Evolutionary conservation across 2,888 invertebrate genomes (phyloP).

Genomic region (Caenorhabditis uteleia): DNA sequence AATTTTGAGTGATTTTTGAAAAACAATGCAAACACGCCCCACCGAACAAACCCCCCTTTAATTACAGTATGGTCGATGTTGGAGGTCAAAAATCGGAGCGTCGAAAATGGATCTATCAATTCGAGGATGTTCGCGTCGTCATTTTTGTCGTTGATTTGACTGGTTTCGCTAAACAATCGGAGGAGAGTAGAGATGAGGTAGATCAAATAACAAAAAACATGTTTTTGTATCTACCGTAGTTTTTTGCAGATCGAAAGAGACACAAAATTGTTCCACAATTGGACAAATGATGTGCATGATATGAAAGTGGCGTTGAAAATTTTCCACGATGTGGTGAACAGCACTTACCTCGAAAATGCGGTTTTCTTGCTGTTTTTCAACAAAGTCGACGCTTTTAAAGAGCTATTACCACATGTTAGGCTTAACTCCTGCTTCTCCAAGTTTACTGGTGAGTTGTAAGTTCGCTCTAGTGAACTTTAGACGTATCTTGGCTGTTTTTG

Average conservation of each 20-base stretch:
- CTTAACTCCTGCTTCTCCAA: constrained; percentile 18
- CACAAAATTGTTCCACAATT: neutral
- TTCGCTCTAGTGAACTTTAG: too few species aligned
- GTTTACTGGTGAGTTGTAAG: constrained; percentile 27
- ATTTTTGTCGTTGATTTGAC: constrained; percentile 37
- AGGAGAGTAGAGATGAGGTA: constrained; percentile 25
- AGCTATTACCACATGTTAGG: constrained; percentile 11
- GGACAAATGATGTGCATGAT: constrained; percentile 4
- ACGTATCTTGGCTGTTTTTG: too few species aligned
- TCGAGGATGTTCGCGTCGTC: constrained; percentile 40
- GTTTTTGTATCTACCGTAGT: neutral
- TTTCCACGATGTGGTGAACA: constrained; percentile 15
- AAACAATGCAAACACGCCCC: too few species aligned
- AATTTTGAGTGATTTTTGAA: too few species aligned
- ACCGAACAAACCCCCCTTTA: too few species aligned
- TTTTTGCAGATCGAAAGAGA: constrained; percentile 1
- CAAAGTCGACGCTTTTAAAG: constrained; percentile 32
- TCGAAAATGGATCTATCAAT: constrained; percentile 46
- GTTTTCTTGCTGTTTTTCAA: constrained; percentile 41
- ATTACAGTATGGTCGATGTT: constrained; percentile 41
- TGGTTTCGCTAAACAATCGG: constrained; percentile 31
- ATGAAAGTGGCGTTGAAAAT: constrained; percentile 37
- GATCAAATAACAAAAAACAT: neutral
- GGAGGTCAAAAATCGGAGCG: constrained; percentile 47
- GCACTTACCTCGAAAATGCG: constrained; percentile 9